These are phyloP conservation scores for Heteromormyrus szaboi DNA, from an alignment of 2,797 vertebrate species.

Conservation along the genomic window DNA sequence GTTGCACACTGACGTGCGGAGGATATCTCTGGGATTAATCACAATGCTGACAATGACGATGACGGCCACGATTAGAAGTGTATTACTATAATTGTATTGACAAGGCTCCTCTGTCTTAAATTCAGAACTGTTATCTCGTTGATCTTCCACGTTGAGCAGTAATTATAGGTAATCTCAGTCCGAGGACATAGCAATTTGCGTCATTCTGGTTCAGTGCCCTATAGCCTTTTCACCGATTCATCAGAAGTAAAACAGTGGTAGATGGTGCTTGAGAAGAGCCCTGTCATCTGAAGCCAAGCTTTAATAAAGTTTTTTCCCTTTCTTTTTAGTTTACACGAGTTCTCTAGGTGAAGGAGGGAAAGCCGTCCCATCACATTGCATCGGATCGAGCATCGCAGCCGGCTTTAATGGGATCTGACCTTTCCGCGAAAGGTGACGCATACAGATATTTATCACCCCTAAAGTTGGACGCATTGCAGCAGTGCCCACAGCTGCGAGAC, in stretches of 20 bases:
- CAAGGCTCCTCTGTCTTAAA: slow-evolving; percentile 22
- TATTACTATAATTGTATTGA: slow-evolving; percentile 16
- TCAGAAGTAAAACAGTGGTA: slow-evolving; percentile 46
- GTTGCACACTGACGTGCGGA: background rate
- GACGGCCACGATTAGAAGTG: slow-evolving; percentile 6
- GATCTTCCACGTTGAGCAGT: slow-evolving; percentile 45
- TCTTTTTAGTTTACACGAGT: background rate
- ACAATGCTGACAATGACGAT: background rate
- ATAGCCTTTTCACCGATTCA: slow-evolving; percentile 52
- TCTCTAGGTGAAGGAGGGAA: background rate
- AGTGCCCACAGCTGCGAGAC: background rate
- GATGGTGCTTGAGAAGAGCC: slow-evolving; percentile 33
- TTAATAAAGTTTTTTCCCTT: slow-evolving; percentile 11
- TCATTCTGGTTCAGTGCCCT: slow-evolving; percentile 45
- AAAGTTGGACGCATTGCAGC: background rate
- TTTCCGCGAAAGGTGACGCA: background rate
- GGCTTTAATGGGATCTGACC: background rate
- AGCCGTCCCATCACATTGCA: background rate
- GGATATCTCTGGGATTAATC: slow-evolving; percentile 4
- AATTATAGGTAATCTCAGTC: slow-evolving; percentile 60
- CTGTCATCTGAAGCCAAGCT: background rate
- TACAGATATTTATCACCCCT: background rate
- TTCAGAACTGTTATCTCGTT: slow-evolving; percentile 47
- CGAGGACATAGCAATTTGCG: slow-evolving; percentile 56
- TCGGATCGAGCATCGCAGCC: background rate